Evolutionary conservation across 2,113 vertebrate species (phyloP).

Genomic region (Aptenodytes forsteri): DNA sequence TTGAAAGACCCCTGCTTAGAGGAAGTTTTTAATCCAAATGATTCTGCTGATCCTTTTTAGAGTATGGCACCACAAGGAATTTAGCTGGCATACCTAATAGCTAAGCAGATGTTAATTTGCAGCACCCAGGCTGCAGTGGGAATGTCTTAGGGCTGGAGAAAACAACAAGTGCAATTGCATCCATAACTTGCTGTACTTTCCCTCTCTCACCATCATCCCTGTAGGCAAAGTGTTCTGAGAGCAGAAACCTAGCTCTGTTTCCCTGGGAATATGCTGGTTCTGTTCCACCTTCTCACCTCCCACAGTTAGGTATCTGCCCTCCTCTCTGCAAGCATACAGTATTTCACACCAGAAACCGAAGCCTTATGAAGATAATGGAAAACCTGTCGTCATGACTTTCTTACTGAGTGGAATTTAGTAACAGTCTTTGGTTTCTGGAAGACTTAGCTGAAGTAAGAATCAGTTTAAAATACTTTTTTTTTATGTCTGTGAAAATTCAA

Average conservation of each 20-base stretch:
- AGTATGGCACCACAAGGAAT: background rate
- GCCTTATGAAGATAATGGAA: background rate
- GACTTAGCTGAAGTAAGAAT: background rate
- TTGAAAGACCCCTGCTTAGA: background rate
- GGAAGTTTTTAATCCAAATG: background rate
- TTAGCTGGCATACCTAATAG: background rate
- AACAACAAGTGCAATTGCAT: background rate
- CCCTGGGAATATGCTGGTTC: background rate
- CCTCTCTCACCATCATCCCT: background rate
- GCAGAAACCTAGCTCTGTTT: background rate
- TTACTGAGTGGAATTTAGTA: background rate
- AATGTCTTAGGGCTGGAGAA: background rate
- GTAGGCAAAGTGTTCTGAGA: background rate
- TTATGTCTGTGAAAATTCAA: background rate
- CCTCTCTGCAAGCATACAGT: background rate
- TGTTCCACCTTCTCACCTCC: background rate
- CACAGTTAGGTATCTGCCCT: background rate
- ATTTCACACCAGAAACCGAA: background rate
- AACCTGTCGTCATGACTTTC: background rate
- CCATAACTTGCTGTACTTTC: background rate
- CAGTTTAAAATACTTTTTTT: background rate
- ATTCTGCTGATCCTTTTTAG: background rate
- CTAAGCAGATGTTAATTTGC: background rate
- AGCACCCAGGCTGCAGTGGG: background rate
- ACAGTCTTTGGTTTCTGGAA: background rate